These are phyloP conservation scores for Amiota communis DNA, from an alignment of 2,888 invertebrate species.

Conservation along the genomic window DNA sequence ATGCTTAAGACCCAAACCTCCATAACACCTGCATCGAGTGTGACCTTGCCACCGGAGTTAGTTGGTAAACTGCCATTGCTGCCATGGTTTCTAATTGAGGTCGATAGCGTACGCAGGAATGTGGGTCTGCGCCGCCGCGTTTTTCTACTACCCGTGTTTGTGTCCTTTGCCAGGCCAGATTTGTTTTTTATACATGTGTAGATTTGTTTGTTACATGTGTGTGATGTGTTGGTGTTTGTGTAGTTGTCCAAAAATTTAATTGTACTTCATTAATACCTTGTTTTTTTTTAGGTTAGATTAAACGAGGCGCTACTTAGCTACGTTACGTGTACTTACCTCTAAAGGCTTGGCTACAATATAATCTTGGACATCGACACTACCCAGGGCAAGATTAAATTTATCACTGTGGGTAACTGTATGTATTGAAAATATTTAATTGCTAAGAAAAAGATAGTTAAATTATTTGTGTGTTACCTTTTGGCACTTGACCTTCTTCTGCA, in stretches of 20 bases:
- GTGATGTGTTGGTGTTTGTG: slow-evolving; percentile 7
- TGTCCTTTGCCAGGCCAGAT: slow-evolving; percentile 48
- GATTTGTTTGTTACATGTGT: slow-evolving; percentile 13
- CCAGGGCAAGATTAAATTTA: slow-evolving; percentile 42
- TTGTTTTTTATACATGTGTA: slow-evolving; percentile 15
- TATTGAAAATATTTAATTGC: neutral
- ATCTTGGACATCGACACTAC: slow-evolving; percentile 62
- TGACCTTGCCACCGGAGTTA: slow-evolving; percentile 72
- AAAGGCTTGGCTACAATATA: slow-evolving; percentile 87
- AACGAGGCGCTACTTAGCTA: neutral
- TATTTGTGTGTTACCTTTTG: slow-evolving; percentile 52
- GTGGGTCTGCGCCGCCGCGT: slow-evolving; percentile 70
- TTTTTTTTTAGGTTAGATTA: neutral
- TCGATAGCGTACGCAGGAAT: slow-evolving; percentile 70
- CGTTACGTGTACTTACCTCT: slow-evolving; percentile 77
- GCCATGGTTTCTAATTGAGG: slow-evolving; percentile 67
- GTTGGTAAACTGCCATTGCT: slow-evolving; percentile 68
- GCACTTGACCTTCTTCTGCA: slow-evolving; percentile 79
- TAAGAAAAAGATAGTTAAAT: neutral
- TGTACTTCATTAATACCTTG: no score
- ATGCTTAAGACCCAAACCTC: slow-evolving; percentile 70
- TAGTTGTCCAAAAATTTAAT: neutral
- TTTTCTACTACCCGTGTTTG: slow-evolving; percentile 63
- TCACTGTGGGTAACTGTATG: slow-evolving; percentile 28
- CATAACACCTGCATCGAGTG: slow-evolving; percentile 71